Percentiles rank a stretch among this genome's conserved stretches.
phyloP scores from a whole-genome alignment of 2,888 invertebrate species.

The Slavum lentiscoides region DNA sequence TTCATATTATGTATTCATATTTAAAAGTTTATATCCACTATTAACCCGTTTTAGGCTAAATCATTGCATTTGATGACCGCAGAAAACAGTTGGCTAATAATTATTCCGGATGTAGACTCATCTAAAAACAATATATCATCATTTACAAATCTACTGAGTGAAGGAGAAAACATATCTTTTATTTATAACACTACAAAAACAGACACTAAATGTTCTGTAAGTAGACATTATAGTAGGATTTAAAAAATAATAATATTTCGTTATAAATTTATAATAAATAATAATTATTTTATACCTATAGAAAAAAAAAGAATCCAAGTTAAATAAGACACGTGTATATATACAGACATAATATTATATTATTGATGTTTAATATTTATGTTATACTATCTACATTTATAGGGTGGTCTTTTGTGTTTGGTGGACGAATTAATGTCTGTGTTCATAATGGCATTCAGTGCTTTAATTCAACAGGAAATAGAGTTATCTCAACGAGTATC shows the following conservation, averaged over 20 bases:
- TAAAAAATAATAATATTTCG: background rate
- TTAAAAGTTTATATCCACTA: background rate
- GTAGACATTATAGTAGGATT: conserved; percentile 40
- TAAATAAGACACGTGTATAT: background rate
- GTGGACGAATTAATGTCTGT: conserved; percentile 70
- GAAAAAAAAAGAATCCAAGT: background rate
- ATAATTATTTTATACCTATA: background rate
- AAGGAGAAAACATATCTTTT: conserved; percentile 82
- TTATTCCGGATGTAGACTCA: conserved; percentile 68
- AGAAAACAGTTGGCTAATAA: conserved; percentile 79
- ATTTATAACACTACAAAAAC: conserved; percentile 70
- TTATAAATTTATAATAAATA: background rate
- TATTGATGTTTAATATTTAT: background rate
- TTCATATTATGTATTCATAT: background rate
- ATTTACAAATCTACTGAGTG: conserved; percentile 67
- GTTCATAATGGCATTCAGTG: conserved; percentile 71
- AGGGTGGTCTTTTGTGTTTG: conserved; percentile 68
- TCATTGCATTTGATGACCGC: conserved; percentile 70
- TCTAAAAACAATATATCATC: conserved; percentile 64
- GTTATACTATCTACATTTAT: background rate
- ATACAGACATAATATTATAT: background rate
- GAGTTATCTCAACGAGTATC: conserved; percentile 75
- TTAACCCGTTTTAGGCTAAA: conserved; percentile 63
- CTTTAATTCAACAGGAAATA: conserved; percentile 71
- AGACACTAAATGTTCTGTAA: conserved; percentile 65